Conservation (phyloP, 2,113 vertebrate genomes). For the Sinocyclocheilus anshuiensis region DNA sequence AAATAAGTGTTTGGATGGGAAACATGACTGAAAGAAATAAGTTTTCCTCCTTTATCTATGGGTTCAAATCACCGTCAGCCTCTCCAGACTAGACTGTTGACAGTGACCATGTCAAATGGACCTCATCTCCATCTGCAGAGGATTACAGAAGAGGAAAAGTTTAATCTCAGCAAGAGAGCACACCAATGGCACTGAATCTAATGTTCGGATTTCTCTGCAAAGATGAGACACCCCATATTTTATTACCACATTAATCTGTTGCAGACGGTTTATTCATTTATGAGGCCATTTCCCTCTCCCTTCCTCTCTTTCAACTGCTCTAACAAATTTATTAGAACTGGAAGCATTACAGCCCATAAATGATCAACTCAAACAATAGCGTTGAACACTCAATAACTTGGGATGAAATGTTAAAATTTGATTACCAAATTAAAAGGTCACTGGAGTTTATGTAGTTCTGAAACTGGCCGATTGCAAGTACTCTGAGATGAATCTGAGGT, state of each 20-base stretch:
- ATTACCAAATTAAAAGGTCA: constrained; percentile 54
- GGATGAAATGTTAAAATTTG: constrained; percentile 51
- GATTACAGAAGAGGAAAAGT: constrained; percentile 49
- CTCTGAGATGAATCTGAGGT: constrained; percentile 15
- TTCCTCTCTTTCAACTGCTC: constrained; percentile 61
- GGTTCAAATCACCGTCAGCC: neutral
- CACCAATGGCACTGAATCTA: constrained; percentile 50
- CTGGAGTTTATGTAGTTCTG: constrained; percentile 19
- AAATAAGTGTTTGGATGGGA: too few relatives aligned
- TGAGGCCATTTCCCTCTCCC: constrained; percentile 58
- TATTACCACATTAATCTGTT: constrained; percentile 67
- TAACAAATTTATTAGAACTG: constrained; percentile 59
- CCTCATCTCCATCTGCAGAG: constrained; percentile 26
- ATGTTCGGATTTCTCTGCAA: constrained; percentile 49
- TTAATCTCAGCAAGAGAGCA: constrained; percentile 40
- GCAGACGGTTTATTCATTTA: constrained; percentile 69
- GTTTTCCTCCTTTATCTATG: neutral
- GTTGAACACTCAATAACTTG: constrained; percentile 60
- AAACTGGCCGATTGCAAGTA: constrained; percentile 29
- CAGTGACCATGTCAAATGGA: constrained; percentile 28
- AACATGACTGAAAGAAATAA: too few relatives aligned
- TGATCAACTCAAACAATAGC: constrained; percentile 55
- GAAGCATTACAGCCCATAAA: constrained; percentile 52
- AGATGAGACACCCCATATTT: constrained; percentile 60
- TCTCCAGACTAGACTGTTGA: constrained; percentile 28